Conservation (phyloP, 2,797 vertebrate species). For the Calcarius lapponicus region DNA sequence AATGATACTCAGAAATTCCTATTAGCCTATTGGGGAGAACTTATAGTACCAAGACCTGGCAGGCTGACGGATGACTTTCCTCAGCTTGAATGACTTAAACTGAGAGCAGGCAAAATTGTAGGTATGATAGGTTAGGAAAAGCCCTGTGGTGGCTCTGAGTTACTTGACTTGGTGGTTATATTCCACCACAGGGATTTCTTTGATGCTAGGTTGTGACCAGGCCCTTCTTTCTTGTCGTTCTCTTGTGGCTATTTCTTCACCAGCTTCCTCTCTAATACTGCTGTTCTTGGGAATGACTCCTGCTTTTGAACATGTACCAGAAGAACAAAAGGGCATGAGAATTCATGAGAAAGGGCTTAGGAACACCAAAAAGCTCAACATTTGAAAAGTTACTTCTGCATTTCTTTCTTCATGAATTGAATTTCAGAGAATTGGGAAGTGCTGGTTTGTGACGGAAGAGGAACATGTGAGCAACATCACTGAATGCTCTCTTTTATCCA, state of each 20-base stretch:
- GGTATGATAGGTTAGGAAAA: background rate
- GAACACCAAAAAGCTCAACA: background rate
- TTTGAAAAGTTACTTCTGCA: conserved; percentile 53
- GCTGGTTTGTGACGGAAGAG: background rate
- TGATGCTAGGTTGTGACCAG: background rate
- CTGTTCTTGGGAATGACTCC: background rate
- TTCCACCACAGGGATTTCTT: background rate
- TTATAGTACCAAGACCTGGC: background rate
- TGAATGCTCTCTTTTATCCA: background rate
- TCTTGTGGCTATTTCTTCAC: background rate
- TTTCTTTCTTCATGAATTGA: conserved; percentile 51
- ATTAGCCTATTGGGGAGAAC: background rate
- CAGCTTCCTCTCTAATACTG: background rate
- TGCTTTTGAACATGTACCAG: background rate
- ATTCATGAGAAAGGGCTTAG: background rate
- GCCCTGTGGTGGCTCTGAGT: background rate
- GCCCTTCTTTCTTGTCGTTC: background rate
- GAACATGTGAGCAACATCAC: conserved; percentile 27
- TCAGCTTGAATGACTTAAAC: conserved; percentile 17
- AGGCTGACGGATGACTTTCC: background rate
- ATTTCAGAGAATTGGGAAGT: conserved; percentile 64
- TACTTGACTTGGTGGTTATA: background rate
- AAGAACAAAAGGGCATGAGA: background rate
- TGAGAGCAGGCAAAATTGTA: background rate
- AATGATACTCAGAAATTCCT: background rate